Evolutionary conservation across 2,113 vertebrate genomes (phyloP), one percentile per base, ranked within the genome.

Genomic region (Bubalus kerabau): DNA sequence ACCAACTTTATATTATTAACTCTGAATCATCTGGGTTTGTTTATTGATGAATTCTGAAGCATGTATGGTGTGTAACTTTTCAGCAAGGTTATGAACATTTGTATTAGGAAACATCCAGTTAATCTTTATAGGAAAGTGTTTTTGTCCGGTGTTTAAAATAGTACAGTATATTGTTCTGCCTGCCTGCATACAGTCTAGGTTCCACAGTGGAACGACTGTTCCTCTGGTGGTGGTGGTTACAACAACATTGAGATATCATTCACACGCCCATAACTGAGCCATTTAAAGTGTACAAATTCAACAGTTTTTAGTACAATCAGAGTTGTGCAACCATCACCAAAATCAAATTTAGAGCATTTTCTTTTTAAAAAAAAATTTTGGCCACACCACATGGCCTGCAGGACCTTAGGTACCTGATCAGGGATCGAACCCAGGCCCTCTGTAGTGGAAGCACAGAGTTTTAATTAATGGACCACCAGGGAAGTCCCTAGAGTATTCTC

Each of bases 1-100:
- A 64, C 6, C 17, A 74, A 91, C 59, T 92, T 90, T 28, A 50
- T 74, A 80, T 43, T 62, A 56, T 57, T 50, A 95, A 88, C 21
- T 57, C 24, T 40, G 17, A 32, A 40, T 48, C 48, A 92, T 76
- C 5, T 80, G 40, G 43, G 30, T 85, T 96, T 87, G 54, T 57
- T 97, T 95, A 40, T 46, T 95, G n/a, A 94, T 90, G 21, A 96
- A 82, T 90, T 96, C 84, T 93, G n/a, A 97, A 97, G 78, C n/a
- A 28, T 32, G 48, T 40, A n/a, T 90, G 36, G 71, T 59, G 24
- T 64, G 7, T 86, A 96, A 94, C 57, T 96, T 95, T 88, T 82
- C 59, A 82, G 17, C 78, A 26, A 95, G 52, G 59, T 60, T 71
- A 88, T 26, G 90, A 92, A 62, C 19, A 93, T 16, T 76, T 48